Conservation (phyloP, 35 echinoderm and acorn worm species). For the Amphiura filiformis region DNA sequence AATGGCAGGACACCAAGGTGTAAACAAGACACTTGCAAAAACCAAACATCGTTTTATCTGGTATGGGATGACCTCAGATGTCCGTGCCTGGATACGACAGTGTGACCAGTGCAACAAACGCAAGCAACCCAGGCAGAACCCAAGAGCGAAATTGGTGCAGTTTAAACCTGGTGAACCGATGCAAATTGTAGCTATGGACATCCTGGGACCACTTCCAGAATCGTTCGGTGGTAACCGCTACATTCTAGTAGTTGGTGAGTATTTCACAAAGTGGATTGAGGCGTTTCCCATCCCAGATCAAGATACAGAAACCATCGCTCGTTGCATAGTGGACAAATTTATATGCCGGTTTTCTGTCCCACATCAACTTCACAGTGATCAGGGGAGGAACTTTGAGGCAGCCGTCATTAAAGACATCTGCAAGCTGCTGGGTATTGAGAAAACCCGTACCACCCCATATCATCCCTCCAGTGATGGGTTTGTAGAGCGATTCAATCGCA, state of each 20-base stretch:
- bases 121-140: constrained; percentile 30
- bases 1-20: constrained; percentile 41
- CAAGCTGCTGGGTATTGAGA: constrained; percentile 26
- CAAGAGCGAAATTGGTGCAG: constrained; percentile 39
- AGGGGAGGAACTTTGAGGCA: constrained; percentile 57
- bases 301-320: constrained; percentile 24
- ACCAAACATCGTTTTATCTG: constrained; percentile 32
- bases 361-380: constrained; percentile 44
- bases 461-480: constrained; percentile 46
- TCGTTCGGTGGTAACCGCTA: constrained; percentile 10
- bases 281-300: constrained; percentile 37
- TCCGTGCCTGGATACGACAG: constrained; percentile 18
- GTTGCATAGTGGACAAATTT: constrained; percentile 22
- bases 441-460: constrained; percentile 42
- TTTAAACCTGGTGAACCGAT: constrained; percentile 12
- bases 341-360: constrained; percentile 38
- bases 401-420: constrained; percentile 38
- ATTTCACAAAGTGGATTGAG: constrained; percentile 65
- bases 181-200: constrained; percentile 49
- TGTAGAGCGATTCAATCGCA: constrained; percentile 43
- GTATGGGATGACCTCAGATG: constrained; percentile 22
- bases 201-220: constrained; percentile 29
- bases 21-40: constrained; percentile 17
- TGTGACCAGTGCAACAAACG: constrained; percentile 37
- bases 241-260: constrained; percentile 46